Evolutionary conservation across 2,113 vertebrate genomes (phyloP), one percentile per base, ranked within the genome.

Genomic region (Danionella cerebrum): DNA sequence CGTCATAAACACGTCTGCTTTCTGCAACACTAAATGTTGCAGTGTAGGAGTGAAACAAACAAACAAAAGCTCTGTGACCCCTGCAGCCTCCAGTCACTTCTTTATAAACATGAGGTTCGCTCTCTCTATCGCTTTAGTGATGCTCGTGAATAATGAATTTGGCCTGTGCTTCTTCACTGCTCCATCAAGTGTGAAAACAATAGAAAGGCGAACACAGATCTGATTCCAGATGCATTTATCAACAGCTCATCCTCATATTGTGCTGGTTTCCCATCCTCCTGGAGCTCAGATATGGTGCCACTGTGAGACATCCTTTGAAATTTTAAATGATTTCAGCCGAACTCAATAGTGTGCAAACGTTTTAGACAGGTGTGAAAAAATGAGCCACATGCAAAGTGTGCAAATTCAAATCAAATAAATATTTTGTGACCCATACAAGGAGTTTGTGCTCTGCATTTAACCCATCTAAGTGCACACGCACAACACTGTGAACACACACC

Each of bases 91-190:
- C 48, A 9, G 47, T 64, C 60, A 48, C 58, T 62, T 45, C 42
- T 13, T 29, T n/a, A 12, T 51, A 59, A 19, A 19, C 31, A 29
- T 19, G 65, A 59, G 53, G 27, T 5, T 16, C 1, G 39, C 42
- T 58, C 5, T 16, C 16, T 62, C 58, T 7, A 14, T 45, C 25
- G 27, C 41, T 44, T 29, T 14, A 35, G 35, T 69, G 50, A 53
- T 41, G 22, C 44, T 51, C n/a, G 24, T 72, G 27, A 72, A 67
- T 72, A 67, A 72, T 73, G 29, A 36, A 67, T 41, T 19, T 47
- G 2, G 11, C 10, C 58, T 29, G 47, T 16, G 47, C 18, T 21
- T 59, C 14, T 58, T 38, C 18, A 65, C n/a, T 57, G 42, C 38
- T 22, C 18, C 6, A 14, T 44, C 69, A 39, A 54, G 58, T 64